These are phyloP conservation scores for Acromyrmex echinatior DNA, from an alignment of 1,140 invertebrate genomes.

Conservation along the genomic window DNA sequence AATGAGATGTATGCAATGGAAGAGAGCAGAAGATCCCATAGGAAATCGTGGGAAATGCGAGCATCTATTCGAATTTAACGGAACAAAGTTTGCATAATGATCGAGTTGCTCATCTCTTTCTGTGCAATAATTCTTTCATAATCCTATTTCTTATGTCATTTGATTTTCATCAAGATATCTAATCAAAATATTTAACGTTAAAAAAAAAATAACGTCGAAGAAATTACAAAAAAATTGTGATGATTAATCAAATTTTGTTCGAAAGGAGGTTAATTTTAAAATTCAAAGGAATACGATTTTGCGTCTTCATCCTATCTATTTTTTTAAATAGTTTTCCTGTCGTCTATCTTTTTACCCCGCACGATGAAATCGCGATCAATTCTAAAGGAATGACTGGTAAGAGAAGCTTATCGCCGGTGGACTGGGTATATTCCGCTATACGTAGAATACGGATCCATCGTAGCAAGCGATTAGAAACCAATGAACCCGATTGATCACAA, in stretches of 20 bases:
- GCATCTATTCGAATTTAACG: slow-evolving; percentile 72
- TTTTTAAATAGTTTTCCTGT: background rate
- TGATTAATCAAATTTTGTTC: background rate
- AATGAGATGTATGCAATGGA: slow-evolving; percentile 65
- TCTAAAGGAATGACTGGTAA: background rate
- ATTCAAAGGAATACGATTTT: background rate
- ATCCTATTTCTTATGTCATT: slow-evolving; percentile 57
- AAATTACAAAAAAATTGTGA: background rate
- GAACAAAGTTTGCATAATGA: slow-evolving; percentile 75
- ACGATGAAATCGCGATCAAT: slow-evolving; percentile 16
- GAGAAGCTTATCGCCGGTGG: slow-evolving; percentile 27
- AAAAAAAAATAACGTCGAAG: background rate
- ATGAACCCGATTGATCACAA: slow-evolving; percentile 71
- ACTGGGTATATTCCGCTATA: slow-evolving; percentile 54
- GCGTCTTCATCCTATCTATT: background rate
- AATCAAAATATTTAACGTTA: background rate
- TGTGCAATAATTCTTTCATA: slow-evolving; percentile 61
- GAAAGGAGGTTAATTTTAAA: background rate
- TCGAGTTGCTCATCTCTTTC: slow-evolving; percentile 59
- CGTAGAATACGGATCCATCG: slow-evolving; percentile 58
- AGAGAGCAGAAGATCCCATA: slow-evolving; percentile 70
- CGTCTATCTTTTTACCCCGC: background rate
- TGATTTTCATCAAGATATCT: slow-evolving; percentile 20
- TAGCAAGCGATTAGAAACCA: slow-evolving; percentile 73
- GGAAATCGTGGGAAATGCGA: slow-evolving; percentile 71